Conservation (phyloP, 2,113 vertebrate species). For the Urocolius indicus region DNA sequence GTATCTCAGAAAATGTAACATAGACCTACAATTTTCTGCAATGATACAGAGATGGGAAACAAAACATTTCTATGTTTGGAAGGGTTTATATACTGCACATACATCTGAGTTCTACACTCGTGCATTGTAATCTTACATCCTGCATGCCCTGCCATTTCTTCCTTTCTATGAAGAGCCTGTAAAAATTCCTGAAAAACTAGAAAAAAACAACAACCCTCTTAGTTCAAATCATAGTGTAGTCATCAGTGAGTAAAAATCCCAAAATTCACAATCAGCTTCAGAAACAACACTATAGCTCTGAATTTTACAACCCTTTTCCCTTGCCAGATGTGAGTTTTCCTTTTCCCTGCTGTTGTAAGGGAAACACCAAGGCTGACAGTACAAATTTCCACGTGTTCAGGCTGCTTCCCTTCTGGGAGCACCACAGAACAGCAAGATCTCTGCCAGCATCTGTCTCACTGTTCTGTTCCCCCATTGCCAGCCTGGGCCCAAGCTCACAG, state of each 20-base stretch:
- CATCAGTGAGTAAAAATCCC: not conserved
- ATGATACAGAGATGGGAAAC: not conserved
- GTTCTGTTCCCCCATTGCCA: rapidly evolving
- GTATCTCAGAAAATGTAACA: not conserved
- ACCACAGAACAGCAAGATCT: rapidly evolving
- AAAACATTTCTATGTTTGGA: not conserved
- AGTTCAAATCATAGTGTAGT: not conserved
- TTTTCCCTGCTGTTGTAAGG: not conserved
- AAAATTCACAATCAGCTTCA: not conserved
- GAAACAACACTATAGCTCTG: not conserved
- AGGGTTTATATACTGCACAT: not conserved
- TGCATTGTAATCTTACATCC: not conserved
- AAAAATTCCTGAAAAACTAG: not conserved
- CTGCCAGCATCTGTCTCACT: not conserved
- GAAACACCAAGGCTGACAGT: not conserved
- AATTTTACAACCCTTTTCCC: not conserved
- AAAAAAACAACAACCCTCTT: not conserved
- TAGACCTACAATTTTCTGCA: not conserved
- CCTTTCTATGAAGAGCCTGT: not conserved
- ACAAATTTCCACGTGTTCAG: not conserved
- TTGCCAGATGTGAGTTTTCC: rapidly evolving
- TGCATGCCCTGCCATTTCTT: not conserved
- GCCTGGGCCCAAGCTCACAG: rapidly evolving
- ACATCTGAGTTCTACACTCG: not conserved
- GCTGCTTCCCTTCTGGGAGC: not conserved